Conservation (phyloP, 2,888 invertebrate species). For the Blastobasis lacticolella region DNA sequence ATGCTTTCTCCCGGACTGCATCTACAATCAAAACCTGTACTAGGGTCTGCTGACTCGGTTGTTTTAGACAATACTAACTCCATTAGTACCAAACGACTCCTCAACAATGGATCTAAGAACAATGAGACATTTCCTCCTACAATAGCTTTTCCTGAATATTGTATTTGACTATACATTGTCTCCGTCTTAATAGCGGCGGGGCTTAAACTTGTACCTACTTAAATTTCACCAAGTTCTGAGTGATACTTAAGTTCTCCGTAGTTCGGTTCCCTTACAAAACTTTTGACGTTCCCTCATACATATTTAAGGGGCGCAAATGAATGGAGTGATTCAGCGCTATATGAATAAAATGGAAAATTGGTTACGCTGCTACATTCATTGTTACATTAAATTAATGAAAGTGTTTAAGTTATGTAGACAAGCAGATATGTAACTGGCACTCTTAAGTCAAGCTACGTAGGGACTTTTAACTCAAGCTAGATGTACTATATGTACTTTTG, state of each 20-base stretch:
- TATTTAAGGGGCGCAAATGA: constrained; percentile 43
- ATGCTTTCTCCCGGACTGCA: too few relatives aligned
- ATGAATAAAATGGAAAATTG: constrained; percentile 12
- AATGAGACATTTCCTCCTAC: constrained; percentile 62
- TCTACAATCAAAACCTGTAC: too few relatives aligned
- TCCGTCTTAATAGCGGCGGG: constrained; percentile 39
- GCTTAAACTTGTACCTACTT: constrained; percentile 41
- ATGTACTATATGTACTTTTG: too few relatives aligned
- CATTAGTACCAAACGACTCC: constrained; percentile 54
- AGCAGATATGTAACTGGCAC: too few relatives aligned
- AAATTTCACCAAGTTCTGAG: constrained; percentile 39
- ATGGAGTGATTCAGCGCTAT: constrained; percentile 30
- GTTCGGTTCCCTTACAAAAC: constrained; percentile 30
- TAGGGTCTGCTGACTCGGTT: constrained; percentile 30
- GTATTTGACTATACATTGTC: constrained; percentile 60
- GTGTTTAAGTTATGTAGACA: too few relatives aligned
- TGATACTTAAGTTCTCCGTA: constrained; percentile 31
- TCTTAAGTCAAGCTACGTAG: too few relatives aligned
- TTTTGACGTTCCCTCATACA: constrained; percentile 48
- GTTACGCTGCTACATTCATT: too few relatives aligned
- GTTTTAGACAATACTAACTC: constrained; percentile 58
- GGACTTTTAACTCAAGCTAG: too few relatives aligned
- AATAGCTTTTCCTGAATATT: constrained; percentile 65
- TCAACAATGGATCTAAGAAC: constrained; percentile 52
- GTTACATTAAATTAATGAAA: too few relatives aligned